A percentile compares a stretch with the other conserved stretches of the same genome.
Conservation (phyloP, 2,797 vertebrate species). For the Alosa sapidissima region DNA sequence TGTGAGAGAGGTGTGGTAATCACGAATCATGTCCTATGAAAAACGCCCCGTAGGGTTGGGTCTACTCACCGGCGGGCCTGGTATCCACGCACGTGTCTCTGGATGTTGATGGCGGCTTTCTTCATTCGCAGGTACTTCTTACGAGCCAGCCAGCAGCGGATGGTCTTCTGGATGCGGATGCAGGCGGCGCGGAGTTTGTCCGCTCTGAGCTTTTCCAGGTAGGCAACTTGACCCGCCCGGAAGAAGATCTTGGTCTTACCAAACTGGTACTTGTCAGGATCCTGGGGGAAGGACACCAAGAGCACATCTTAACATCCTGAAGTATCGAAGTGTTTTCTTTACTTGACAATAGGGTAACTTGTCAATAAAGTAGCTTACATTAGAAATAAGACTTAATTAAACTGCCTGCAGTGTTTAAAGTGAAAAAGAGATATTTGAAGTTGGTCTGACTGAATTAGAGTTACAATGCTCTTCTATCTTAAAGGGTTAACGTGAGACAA, state of each 20-base stretch:
- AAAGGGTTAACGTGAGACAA: background rate
- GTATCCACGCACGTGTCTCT: constrained; percentile 91
- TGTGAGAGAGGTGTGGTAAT: background rate
- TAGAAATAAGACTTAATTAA: no score
- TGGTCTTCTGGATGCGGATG: constrained; percentile 97
- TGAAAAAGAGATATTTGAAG: background rate
- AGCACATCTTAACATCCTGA: background rate
- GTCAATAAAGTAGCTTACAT: background rate
- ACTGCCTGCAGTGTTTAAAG: no score
- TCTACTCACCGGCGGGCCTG: constrained; percentile 91
- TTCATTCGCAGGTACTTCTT: constrained; percentile 93
- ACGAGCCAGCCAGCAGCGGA: constrained; percentile 92
- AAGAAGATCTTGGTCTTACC: constrained; percentile 99
- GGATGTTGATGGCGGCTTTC: constrained; percentile 86
- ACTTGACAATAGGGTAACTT: no score
- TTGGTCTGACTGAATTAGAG: no score
- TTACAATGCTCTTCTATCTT: background rate
- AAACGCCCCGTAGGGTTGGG: background rate
- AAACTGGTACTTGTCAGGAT: constrained; percentile 99
- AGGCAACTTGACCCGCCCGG: constrained; percentile 96
- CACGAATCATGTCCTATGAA: no score
- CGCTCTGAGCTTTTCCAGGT: constrained; percentile 93
- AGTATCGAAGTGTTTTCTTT: background rate
- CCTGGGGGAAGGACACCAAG: constrained; percentile 66
- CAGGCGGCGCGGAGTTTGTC: constrained; percentile 94